Base-by-base conservation (phyloP, 64 coral and sea anemone species). In the Porites australiensis region DNA sequence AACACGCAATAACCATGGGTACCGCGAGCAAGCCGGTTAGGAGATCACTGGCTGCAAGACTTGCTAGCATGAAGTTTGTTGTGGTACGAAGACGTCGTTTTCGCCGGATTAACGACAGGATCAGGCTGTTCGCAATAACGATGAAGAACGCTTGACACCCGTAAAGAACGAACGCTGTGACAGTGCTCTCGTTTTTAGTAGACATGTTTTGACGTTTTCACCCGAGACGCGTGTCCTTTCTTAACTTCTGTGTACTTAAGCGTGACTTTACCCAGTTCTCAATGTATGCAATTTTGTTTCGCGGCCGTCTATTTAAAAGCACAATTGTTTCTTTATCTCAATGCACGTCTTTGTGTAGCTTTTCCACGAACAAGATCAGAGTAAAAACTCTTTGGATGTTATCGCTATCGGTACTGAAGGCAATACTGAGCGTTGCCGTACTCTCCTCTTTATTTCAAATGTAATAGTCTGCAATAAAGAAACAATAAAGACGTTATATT, bases 31-130 rank as follows among this genome's bases (percentile, higher is more conserved):
- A 22, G 20, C 91, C 91, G 5, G 91, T 93, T 27, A 85, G 65
- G 22, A 93, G 73, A 58, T 93, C 91, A 22, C 91, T 93, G 5
- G 64, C 60, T 19, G 91, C 91, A 8, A 93, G 59, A 62, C 91
- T 93, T 0, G 79, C 63, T 4, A 93, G 82, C 12, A 93, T 87
- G 3, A 64, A 65, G 74, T 93, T 93, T 3, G 82, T 77, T 6
- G 76, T 74, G 58, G 91, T 93, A 9, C 91, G 82, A 4, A 93
- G 62, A 20, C 66, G 63, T 37, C 58, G 58, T 14, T 77, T 86
- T 22, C 70, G 66, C 82, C 75, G 79, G 8, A 93, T 54, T 12
- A 93, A 50, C 23, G 70, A 13, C 2, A 93, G 72, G 3, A 93
- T 16, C 43, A 87, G 9, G 7, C 46, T 70, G 53, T 93, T 93